A percentile compares a stretch with the other conserved stretches of the same genome.
Evolutionary conservation across 2,888 invertebrate genomes (phyloP).

Genomic region (Sericinus montela): DNA sequence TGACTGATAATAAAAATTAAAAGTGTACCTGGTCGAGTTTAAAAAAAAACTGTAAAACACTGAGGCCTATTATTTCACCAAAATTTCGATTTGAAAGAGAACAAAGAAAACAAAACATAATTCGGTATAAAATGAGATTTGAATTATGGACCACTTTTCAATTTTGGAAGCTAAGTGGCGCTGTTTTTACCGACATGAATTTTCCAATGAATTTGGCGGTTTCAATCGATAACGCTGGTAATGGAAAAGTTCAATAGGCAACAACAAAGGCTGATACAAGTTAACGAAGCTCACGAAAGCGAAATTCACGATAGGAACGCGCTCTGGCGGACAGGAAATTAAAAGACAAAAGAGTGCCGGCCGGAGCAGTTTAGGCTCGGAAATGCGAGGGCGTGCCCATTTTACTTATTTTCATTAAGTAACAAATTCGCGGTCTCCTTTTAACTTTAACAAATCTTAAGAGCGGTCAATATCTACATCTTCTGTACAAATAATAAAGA

Average conservation of each 20-base stretch:
- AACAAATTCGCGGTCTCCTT: constrained; percentile 44
- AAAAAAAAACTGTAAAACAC: too few relatives aligned
- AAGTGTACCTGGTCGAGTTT: too few relatives aligned
- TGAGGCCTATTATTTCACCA: too few relatives aligned
- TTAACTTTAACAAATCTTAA: too few relatives aligned
- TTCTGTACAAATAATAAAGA: too few relatives aligned
- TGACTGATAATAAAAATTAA: too few relatives aligned
- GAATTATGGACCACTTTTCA: not conserved
- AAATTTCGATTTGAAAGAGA: too few relatives aligned
- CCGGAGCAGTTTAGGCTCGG: constrained; percentile 67
- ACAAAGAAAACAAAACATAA: not conserved
- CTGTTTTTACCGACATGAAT: constrained; percentile 46
- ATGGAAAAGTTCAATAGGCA: constrained; percentile 76
- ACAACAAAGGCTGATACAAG: constrained; percentile 74
- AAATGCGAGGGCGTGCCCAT: constrained; percentile 63
- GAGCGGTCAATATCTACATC: too few relatives aligned
- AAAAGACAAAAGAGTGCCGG: constrained; percentile 76
- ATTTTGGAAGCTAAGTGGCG: not conserved
- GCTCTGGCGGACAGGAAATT: constrained; percentile 73
- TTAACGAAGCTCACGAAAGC: constrained; percentile 75
- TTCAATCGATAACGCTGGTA: constrained; percentile 69
- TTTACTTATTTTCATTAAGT: constrained; percentile 49
- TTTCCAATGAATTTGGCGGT: constrained; percentile 70
- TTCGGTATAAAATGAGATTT: not conserved
- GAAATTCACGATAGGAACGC: constrained; percentile 68